A percentile compares a stretch with the other conserved stretches of the same genome.
Evolutionary conservation across 2,113 vertebrate genomes (phyloP).

Genomic region (Ondatra zibethicus): DNA sequence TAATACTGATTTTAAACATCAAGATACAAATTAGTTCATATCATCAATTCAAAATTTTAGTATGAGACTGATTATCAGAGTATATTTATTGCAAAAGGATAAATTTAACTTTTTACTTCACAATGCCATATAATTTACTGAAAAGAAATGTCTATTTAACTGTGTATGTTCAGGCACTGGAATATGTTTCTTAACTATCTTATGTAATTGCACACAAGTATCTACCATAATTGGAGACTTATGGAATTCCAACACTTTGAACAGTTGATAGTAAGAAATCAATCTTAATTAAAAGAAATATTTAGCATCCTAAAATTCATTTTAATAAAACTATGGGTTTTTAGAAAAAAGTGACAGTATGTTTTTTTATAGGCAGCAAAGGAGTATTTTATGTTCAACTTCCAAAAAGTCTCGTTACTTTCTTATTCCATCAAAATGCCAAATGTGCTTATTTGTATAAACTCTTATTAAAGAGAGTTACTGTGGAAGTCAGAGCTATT

Average conservation of each 20-base stretch:
- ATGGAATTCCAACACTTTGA: not conserved
- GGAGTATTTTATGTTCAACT: not conserved
- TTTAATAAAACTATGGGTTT: not conserved
- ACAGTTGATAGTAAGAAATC: not conserved
- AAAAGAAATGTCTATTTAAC: not conserved
- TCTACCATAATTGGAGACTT: not conserved
- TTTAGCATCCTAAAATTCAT: not conserved
- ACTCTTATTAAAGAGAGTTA: conserved; percentile 32
- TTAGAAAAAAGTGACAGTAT: not conserved
- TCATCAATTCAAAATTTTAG: not conserved
- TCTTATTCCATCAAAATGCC: not conserved
- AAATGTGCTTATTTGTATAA: conserved; percentile 22
- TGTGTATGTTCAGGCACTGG: not conserved
- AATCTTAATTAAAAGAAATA: not conserved
- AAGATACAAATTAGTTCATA: not conserved
- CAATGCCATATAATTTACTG: not conserved
- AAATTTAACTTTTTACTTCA: not conserved
- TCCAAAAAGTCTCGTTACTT: not conserved
- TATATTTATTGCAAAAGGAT: not conserved
- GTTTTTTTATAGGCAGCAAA: not conserved
- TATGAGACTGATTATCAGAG: not conserved
- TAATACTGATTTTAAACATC: not conserved
- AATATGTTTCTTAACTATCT: not conserved
- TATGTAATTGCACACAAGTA: not conserved
- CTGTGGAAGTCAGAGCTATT: conserved; percentile 47